Evolutionary conservation across 1,140 invertebrate genomes (phyloP).

Genomic region (Halesus radiatus): DNA sequence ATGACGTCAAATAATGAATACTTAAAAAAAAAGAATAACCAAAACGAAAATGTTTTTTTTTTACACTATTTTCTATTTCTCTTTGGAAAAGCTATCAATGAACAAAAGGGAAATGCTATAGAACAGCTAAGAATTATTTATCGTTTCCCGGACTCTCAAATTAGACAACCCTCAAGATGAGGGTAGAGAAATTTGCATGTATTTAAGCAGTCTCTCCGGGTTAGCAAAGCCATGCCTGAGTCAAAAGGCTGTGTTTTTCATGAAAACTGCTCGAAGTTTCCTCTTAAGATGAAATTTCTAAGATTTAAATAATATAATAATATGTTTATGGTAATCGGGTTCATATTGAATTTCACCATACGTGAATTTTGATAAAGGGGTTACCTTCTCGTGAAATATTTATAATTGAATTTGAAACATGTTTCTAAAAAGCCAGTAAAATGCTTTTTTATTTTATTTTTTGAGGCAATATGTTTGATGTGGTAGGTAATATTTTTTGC

Average conservation of each 20-base stretch:
- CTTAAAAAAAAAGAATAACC: too few species aligned
- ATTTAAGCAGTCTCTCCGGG: conserved; percentile 16
- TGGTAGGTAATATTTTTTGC: too few species aligned
- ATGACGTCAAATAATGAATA: too few species aligned
- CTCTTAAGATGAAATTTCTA: background rate
- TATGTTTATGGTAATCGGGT: background rate
- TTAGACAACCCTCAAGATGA: conserved; percentile 10
- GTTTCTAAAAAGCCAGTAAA: background rate
- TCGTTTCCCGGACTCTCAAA: background rate
- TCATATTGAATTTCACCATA: background rate
- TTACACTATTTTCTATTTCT: too few species aligned
- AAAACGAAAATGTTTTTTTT: too few species aligned
- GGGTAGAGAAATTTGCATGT: background rate
- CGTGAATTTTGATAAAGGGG: background rate
- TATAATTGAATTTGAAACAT: background rate
- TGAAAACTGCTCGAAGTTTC: conserved; percentile 6
- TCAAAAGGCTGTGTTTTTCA: background rate
- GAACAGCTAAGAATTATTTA: too few species aligned
- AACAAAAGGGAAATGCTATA: too few species aligned
- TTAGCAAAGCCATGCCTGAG: conserved; percentile 11
- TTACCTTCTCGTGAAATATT: background rate
- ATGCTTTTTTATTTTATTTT: background rate
- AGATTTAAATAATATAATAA: conserved; percentile 15
- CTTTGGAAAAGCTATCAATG: too few species aligned
- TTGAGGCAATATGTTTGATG: too few species aligned